A percentile compares a stretch with the other conserved stretches of the same genome.
These are phyloP conservation scores for Sipha maydis DNA, from an alignment of 2,888 invertebrate genomes.

Conservation along the genomic window DNA sequence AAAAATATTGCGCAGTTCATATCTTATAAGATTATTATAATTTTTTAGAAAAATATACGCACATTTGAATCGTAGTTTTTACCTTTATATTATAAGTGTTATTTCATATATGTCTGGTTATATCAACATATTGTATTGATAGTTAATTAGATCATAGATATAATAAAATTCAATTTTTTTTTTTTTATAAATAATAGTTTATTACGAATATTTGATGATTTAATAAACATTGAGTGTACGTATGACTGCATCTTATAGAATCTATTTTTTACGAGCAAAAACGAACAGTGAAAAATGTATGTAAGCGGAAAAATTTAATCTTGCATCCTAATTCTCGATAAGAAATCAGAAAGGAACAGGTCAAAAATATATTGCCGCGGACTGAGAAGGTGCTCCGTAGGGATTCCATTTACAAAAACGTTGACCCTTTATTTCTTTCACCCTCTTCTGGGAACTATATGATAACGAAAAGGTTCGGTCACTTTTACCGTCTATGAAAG, in stretches of 20 bases:
- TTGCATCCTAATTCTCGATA: slow-evolving; percentile 33
- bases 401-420: slow-evolving; percentile 55
- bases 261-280: neutral
- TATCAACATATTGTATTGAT: too few species aligned
- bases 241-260: neutral
- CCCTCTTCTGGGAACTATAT: slow-evolving; percentile 7
- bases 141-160: too few species aligned
- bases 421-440: slow-evolving; percentile 5
- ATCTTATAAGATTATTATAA: too few species aligned
- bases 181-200: too few species aligned
- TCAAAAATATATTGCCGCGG: slow-evolving; percentile 14
- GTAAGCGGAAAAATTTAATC: neutral
- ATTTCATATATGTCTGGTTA: too few species aligned
- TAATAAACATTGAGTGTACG: neutral
- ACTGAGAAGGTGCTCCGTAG: slow-evolving; percentile 18
- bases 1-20: too few species aligned
- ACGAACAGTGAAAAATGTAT: neutral
- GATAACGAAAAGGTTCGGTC: slow-evolving; percentile 54
- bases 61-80: too few species aligned
- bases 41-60: too few species aligned
- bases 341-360: slow-evolving; percentile 7
- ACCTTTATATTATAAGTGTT: too few species aligned
- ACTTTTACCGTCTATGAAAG: slow-evolving; percentile 31
- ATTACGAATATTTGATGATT: neutral
- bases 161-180: too few species aligned